Base-by-base conservation (phyloP, 2,888 invertebrate species). In the Ochropleura leucogaster region DNA sequence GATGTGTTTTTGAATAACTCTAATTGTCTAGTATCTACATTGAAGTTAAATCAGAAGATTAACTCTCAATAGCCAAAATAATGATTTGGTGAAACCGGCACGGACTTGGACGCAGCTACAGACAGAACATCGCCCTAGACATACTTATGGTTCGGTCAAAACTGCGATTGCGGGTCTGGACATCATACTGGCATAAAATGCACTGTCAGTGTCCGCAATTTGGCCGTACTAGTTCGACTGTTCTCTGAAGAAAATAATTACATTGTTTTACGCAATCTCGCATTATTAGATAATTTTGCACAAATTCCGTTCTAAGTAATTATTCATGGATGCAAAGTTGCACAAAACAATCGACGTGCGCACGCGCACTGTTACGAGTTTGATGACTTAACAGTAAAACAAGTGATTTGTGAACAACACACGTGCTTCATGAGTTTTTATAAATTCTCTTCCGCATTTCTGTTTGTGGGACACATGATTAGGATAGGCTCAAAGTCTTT, bases 391-490 rank as follows among this genome's bases (percentile, higher is more conserved):
- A 74, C 57, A 74, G 16, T 65, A 63, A 69, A 79, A 6, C 42
- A 64, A 59, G 68, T 16, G 4, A 62, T 63, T 67, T 67, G 66
- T 64, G 63, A 42, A 42, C 67, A 30, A 10, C 30, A 18, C 84
- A 81, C 84, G 80, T 84, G 67, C 40, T 53, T 62, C 46, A 40
- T 7, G 42, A 10, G 44, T 51, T 67, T 63, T 82, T 79, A 49
- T 44, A 55, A 57, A 44, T 30, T 9, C 10, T 5, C 74, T 80
- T 79, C 74, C 84, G 74, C 60, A 16, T 77, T 47, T 53, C 16
- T 59, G 10, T 47, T 51, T 60, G n/a, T 77, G n/a, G 30, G 20
- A 20, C 60, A 66, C 40, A 49, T 12, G 46, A 30, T 51, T 66
- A 81, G 30, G 9, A 10, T 0, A 7, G 8, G 18, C 8, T 0